A percentile compares a stretch with the other conserved stretches of the same genome.
These are phyloP conservation scores for Rotaria macrura DNA, from an alignment of 2,888 invertebrate genomes.

Conservation along the genomic window DNA sequence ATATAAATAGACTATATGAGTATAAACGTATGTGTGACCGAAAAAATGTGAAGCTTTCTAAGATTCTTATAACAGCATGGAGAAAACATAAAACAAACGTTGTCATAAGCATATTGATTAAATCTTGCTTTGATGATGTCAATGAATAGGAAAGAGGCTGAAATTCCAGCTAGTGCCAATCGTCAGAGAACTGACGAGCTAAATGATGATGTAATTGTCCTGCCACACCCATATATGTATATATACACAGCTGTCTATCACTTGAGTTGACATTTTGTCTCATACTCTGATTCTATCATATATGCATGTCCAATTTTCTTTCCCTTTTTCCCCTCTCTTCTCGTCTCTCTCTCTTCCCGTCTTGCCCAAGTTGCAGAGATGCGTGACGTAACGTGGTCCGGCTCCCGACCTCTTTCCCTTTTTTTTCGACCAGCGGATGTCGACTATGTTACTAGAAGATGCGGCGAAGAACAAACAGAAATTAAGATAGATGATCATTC, in stretches of 20 bases:
- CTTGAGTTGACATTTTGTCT: background rate
- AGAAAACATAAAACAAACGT: background rate
- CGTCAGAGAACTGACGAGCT: background rate
- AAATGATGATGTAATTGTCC: constrained; percentile 3
- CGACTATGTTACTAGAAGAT: background rate
- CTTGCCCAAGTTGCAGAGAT: background rate
- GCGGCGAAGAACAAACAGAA: background rate
- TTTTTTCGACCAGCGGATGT: background rate
- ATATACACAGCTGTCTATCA: constrained; percentile 1
- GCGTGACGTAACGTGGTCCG: background rate
- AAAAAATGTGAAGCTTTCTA: background rate
- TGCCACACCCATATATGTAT: background rate
- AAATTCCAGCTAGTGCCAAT: background rate
- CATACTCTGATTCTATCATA: background rate
- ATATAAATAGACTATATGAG: no score
- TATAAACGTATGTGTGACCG: background rate
- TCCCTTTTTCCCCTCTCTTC: background rate
- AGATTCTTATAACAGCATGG: background rate
- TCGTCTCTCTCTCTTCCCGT: background rate
- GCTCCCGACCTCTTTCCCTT: background rate
- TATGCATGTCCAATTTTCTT: background rate
- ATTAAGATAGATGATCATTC: background rate
- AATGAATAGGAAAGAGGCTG: background rate
- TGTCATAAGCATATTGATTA: background rate
- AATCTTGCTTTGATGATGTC: background rate